Conservation (phyloP, 2,888 invertebrate genomes). For the Lasioglossum morio region DNA sequence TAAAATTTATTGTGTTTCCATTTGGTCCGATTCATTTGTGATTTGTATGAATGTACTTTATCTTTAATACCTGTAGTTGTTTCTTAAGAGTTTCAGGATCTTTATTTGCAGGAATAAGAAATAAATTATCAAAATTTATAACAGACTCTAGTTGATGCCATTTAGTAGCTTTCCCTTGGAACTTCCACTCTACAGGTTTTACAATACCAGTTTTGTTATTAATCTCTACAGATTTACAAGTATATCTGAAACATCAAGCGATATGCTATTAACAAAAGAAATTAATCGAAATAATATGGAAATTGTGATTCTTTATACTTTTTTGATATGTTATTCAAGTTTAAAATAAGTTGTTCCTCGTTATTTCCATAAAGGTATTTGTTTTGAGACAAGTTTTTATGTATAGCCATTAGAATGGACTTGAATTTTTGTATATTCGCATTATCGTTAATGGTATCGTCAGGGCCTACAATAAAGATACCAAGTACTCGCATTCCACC, state of each 20-base stretch:
- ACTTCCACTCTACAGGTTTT: slow-evolving; percentile 92
- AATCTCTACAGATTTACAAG: slow-evolving; percentile 89
- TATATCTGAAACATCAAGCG: slow-evolving; percentile 83
- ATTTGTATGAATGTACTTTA: background rate
- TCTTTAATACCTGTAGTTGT: slow-evolving; percentile 88
- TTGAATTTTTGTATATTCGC: slow-evolving; percentile 87
- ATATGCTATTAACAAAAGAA: background rate
- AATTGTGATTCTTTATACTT: slow-evolving; percentile 82
- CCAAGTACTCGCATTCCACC: slow-evolving; percentile 95
- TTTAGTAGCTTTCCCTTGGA: slow-evolving; percentile 88
- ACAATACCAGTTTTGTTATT: slow-evolving; percentile 84
- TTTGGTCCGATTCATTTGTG: background rate
- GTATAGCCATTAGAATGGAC: slow-evolving; percentile 86
- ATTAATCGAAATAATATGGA: slow-evolving; percentile 8
- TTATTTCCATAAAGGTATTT: slow-evolving; percentile 88
- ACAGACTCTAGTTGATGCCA: slow-evolving; percentile 92
- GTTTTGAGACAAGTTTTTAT: slow-evolving; percentile 86
- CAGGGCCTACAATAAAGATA: slow-evolving; percentile 90
- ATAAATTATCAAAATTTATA: slow-evolving; percentile 91
- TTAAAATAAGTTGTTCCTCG: slow-evolving; percentile 89
- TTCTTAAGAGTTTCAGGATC: slow-evolving; percentile 88
- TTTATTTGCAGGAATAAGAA: slow-evolving; percentile 88
- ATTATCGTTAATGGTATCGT: slow-evolving; percentile 87
- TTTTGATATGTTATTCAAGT: slow-evolving; percentile 85
- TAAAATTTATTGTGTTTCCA: slow-evolving; percentile 62